Evolutionary conservation across 2,113 vertebrate species (phyloP).

Genomic region (Actenoides hombroni): DNA sequence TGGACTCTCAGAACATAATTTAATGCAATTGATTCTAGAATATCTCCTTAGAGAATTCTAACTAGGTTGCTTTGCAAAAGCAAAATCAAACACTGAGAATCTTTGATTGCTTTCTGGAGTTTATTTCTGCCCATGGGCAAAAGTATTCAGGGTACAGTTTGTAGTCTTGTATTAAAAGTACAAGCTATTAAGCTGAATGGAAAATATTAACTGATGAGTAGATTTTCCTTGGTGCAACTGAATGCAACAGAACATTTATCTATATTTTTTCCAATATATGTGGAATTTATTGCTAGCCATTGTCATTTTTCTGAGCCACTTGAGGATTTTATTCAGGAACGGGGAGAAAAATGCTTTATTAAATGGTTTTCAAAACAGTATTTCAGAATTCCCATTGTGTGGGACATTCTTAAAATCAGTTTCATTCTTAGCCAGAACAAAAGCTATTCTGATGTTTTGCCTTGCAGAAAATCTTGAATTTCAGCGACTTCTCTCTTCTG

Average conservation of each 20-base stretch:
- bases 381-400: neutral
- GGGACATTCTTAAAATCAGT: neutral
- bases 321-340: neutral
- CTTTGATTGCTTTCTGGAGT: constrained; percentile 24
- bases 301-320: neutral
- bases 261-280: neutral
- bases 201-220: neutral
- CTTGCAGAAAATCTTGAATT: neutral
- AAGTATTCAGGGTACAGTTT: neutral
- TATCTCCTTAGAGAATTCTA: constrained; percentile 35
- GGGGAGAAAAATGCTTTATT: neutral
- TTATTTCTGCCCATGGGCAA: neutral
- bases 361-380: neutral
- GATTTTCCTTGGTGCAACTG: neutral
- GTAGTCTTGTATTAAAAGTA: constrained; percentile 10
- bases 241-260: neutral
- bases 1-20: neutral
- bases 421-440: neutral
- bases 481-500: neutral
- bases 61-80: constrained; percentile 35
- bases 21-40: neutral
- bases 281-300: neutral
- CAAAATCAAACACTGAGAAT: constrained; percentile 14
- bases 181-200: neutral
- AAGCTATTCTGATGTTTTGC: neutral